Base-by-base conservation (phyloP, 2,113 vertebrate species). In the Gnathonemus longibarbis region DNA sequence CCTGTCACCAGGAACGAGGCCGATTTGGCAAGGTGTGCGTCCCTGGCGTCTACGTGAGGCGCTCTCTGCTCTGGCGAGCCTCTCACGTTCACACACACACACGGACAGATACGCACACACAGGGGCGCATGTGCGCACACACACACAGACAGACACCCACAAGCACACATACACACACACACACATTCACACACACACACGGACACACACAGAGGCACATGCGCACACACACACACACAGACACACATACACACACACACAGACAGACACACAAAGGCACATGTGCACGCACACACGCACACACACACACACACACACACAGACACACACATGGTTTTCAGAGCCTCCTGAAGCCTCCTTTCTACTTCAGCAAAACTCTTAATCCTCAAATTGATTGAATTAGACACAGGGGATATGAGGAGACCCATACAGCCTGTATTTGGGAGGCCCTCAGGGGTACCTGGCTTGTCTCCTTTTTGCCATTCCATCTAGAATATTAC, bases 351-450 rank as follows among this genome's bases (percentile, higher is more conserved):
- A 13, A 35, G 5, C 39, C 52, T 56, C 27, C 50, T 31, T 62
- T 85, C 53, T 53, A 85, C 42, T 50, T 56, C 89, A 58, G 77
- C 89, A 49, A 42, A 46, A 84, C 49, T 89, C 52, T 84, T 56
- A 39, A 45, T 66, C 56, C 56, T 27, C 53, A 62, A 66, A 89
- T 85, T 89, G 77, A 46, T 48, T 84, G 89, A 89, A 89, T 84
- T 85, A 62, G 80, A 89, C 80, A n/a, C 89, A 27, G 49, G 80
- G 52, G 77, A 45, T 11, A 24, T 58, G 66, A 27, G 52, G 35
- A 89, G 80, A 62, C 80, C 89, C 27, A 49, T 84, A 19, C 58
- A 84, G 31, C 39, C 80, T 27, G 53, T 3, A 9, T 49, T 48
- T 42, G 11, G 45, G 80, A 77, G 89, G 21, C 50, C 52, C 39